Evolutionary conservation across 2,113 vertebrate genomes (phyloP), one percentile per base, ranked within the genome.

Genomic region (Antechinus flavipes): DNA sequence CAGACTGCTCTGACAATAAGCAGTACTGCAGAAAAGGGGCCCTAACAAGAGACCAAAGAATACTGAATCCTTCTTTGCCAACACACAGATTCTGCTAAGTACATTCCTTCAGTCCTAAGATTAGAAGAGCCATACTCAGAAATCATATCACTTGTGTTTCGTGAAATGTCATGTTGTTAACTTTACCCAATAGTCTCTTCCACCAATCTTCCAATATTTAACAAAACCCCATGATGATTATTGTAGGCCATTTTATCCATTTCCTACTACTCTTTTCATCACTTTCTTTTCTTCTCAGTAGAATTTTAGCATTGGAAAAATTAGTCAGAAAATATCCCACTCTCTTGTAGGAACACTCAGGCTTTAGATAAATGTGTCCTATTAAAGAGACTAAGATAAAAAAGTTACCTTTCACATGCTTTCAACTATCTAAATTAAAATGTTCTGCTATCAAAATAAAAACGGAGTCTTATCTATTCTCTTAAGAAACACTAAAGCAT

Each of bases 171-270:
- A 76, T 42, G 35, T 42, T 76, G 7, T 42, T 84, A 84, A 47
- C 42, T 84, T 84, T 42, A 84, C 42, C n/a, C 22, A 19, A 22
- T 2, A 84, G 2, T 84, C 19, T 54, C 61, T 84, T 95, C 58
- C 68, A 92, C 84, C 58, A 35, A 61, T 14, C 92, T 46, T 55
- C 25, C 0, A 30, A 68, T 90, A 7, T 91, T 92, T 89, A 93
- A 84, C n/a, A 46, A 91, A 97, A 96, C 76, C 35, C 46, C 68
- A 91, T 14, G 35, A 52, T 9, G 35, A 55, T 93, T 12, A 92
- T 91, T 94, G 68, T 91, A 95, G 91, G 91, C 26, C 68, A 95
- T 56, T 91, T 94, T 91, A 90, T 22, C 26, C 58, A 93, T 61
- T 89, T 93, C 58, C 89, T 90, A 93, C 55, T 68, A 94, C 5